phyloP scores from a whole-genome alignment of 2,797 vertebrate species.

The Diplodus sargus region DNA sequence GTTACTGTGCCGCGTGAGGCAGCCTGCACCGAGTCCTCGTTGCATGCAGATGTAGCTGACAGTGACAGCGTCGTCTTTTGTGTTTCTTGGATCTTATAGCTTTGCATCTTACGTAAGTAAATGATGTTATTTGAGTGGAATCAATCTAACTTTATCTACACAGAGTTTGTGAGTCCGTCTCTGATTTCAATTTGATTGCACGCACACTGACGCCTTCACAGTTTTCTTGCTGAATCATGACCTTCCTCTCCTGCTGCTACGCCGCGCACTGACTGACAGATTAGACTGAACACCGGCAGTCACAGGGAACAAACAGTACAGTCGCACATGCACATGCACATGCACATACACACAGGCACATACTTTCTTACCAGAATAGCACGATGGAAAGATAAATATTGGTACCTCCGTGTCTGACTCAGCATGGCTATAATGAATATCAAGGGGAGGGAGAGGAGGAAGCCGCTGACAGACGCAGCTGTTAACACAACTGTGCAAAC shows the following conservation, averaged over 20 bases:
- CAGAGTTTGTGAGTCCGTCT: neutral
- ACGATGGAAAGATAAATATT: constrained; percentile 69
- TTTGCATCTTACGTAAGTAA: neutral
- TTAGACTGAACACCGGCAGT: constrained; percentile 42
- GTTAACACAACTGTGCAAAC: constrained; percentile 53
- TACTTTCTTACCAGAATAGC: constrained; percentile 29
- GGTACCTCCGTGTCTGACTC: constrained; percentile 55
- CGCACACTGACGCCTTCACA: neutral
- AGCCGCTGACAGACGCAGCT: constrained; percentile 56
- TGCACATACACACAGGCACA: neutral
- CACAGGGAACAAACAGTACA: constrained; percentile 43
- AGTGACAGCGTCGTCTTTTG: constrained; percentile 9
- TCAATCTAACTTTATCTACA: neutral
- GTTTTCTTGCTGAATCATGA: constrained; percentile 71
- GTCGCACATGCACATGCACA: neutral
- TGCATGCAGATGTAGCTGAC: constrained; percentile 8
- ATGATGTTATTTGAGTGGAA: neutral
- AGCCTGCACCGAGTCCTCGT: constrained; percentile 5
- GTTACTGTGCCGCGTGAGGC: constrained; percentile 13
- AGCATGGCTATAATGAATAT: constrained; percentile 52
- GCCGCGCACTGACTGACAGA: constrained; percentile 35
- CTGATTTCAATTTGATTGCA: constrained; percentile 38
- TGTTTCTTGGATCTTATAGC: neutral
- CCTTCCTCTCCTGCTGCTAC: constrained; percentile 53
- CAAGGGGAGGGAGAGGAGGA: constrained; percentile 44